phyloP scores from a whole-genome alignment of 2,888 invertebrate genomes.

The Epirrhoe alternata region DNA sequence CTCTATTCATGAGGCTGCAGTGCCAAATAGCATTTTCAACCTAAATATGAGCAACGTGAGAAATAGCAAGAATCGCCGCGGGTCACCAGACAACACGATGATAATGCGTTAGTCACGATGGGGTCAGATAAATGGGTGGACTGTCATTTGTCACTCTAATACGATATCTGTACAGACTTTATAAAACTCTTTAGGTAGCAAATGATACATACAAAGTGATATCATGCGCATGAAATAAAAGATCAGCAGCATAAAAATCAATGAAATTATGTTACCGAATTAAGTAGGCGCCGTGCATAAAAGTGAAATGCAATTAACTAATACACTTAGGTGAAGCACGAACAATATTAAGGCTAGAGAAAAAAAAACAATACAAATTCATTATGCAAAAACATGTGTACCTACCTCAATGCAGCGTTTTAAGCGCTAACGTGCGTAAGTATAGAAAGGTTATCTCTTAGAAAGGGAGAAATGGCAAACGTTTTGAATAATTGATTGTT shows the following conservation, averaged over 20 bases:
- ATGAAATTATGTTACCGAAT: too few relatives aligned
- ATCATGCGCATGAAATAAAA: neutral
- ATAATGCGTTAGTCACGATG: conserved; percentile 61
- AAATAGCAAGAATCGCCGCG: conserved; percentile 46
- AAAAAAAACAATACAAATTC: too few relatives aligned
- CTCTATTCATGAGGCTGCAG: conserved; percentile 14
- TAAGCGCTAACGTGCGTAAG: neutral
- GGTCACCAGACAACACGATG: conserved; percentile 56
- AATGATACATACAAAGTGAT: neutral
- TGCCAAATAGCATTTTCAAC: conserved; percentile 45
- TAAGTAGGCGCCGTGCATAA: too few relatives aligned
- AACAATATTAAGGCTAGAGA: too few relatives aligned
- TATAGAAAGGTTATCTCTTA: conserved; percentile 1
- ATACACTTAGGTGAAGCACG: too few relatives aligned
- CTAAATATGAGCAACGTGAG: conserved; percentile 63
- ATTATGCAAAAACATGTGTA: neutral
- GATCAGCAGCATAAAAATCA: neutral
- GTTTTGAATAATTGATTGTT: neutral
- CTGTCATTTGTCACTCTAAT: conserved; percentile 11
- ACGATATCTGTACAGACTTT: neutral
- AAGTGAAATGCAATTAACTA: neutral
- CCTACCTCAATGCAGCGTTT: too few relatives aligned
- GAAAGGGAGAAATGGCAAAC: neutral
- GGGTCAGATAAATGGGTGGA: conserved; percentile 15
- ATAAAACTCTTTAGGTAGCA: neutral